A percentile compares a stretch with the other conserved stretches of the same genome.
Conservation (phyloP, 2,113 vertebrate species). For the Perca schrenkii region DNA sequence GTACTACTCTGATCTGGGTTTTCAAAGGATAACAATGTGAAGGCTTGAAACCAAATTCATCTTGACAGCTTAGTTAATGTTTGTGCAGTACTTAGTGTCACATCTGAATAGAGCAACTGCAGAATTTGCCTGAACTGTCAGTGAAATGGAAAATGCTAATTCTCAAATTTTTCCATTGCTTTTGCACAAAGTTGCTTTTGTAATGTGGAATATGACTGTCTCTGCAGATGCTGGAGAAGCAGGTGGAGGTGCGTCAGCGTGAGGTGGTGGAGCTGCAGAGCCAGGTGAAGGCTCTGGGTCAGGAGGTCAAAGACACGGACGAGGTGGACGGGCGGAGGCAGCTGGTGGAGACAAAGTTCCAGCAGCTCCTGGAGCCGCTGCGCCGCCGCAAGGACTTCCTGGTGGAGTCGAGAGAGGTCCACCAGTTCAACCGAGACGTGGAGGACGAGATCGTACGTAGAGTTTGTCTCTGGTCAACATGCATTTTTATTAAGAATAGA, state of each 20-base stretch:
- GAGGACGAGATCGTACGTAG: constrained; percentile 94
- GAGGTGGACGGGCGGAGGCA: constrained; percentile 93
- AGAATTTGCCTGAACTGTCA: not conserved
- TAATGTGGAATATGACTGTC: constrained; percentile 7
- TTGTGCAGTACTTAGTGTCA: constrained; percentile 60
- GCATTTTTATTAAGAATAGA: too few relatives aligned
- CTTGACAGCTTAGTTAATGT: constrained; percentile 7
- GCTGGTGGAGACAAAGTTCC: constrained; percentile 91
- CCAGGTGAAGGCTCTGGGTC: constrained; percentile 91
- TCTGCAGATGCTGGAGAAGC: constrained; percentile 94
- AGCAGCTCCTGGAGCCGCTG: constrained; percentile 91
- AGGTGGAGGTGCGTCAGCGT: constrained; percentile 96
- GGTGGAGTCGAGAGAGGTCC: constrained; percentile 93
- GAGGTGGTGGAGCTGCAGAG: constrained; percentile 96
- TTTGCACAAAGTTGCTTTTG: constrained; percentile 51
- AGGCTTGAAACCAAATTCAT: constrained; percentile 5
- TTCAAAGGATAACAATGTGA: not conserved
- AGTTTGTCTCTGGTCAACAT: not conserved
- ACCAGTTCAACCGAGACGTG: constrained; percentile 96
- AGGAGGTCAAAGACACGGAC: constrained; percentile 93
- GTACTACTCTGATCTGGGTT: not conserved
- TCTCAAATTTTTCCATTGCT: not conserved
- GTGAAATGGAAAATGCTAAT: not conserved
- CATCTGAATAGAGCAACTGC: constrained; percentile 19
- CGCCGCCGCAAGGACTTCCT: constrained; percentile 89